Base-by-base conservation (phyloP, 2,113 vertebrate genomes). In the Vulpes vulpes region DNA sequence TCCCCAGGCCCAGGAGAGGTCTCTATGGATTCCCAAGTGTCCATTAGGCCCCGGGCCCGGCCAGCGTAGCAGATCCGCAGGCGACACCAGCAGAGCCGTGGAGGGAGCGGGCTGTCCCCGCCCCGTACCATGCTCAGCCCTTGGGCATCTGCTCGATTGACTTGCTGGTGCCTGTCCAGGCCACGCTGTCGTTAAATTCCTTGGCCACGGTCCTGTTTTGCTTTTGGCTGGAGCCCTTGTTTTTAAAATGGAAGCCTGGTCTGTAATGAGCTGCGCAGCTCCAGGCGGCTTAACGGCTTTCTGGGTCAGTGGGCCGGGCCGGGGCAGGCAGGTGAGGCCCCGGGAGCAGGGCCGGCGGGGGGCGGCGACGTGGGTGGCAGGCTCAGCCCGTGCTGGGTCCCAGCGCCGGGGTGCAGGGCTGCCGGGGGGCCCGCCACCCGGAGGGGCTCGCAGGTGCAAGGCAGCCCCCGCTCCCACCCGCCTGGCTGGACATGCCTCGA, bases 381-480 rank as follows among this genome's bases (percentile, higher is more conserved):
- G 43, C 43, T 43, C 43, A 81, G 89, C 76, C 67, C 14, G 4
- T 3, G 57, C 0, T 23, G 1, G 0, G 11, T 62, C 62, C 89
- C 35, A 38, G 91, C 5, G 49, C 2, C 11, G 9, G 9, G 3
- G 22, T 53, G 71, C 94, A 35, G 71, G 74, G 78, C 84, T 82
- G 53, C 25, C 51, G 35, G 16, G 20, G 51, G 3, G 8, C 1
- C 49, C 43, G 11, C 25, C 25, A 30, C 25, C 8, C 5, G 30
- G 38, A 57, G 88, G 22, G 22, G 55, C 67, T 57, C 27, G 78
- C 80, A 69, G 87, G 89, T 60, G 76, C 83, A 67, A 96, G 79
- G 35, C 17, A 76, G 38, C 3, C 8, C 55, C 65, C 67, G 88
- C 30, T 5, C 32, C 5, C 19, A 2, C 79, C 5, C 19, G 2